Base-by-base conservation (phyloP, 2,797 vertebrate genomes). In the Chelon labrosus region DNA sequence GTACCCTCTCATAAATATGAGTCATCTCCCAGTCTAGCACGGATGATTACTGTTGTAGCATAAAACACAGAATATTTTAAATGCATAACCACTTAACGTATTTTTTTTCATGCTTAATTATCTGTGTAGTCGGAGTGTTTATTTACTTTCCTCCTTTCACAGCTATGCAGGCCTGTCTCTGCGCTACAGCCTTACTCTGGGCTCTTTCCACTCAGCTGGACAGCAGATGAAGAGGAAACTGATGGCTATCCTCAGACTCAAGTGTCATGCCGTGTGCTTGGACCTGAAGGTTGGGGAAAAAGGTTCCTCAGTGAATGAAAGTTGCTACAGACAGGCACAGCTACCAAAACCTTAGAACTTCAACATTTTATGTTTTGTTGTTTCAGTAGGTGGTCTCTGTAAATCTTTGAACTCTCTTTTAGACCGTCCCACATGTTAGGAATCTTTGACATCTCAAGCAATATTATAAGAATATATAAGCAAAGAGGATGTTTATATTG, bases 131-230 rank as follows among this genome's bases (percentile, higher is more conserved):
- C 12, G 4, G 31, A 12, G 20, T 50, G 12, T 44, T 61, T 13
- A 52, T 0, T 49, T 10, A 1, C 2, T 54, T 39, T 50, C 22
- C n/a, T n/a, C 65, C 16, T 65, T 10, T 59, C 10, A 3, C 89
- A 99, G 97, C 63, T 99, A 97, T 0, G 87, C 93, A 0, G 92
- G 77, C 69, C 95, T 96, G 38, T 97, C 97, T 7, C 90, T 99
- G 81, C 95, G 94, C 73, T 94, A 95, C 79, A 98, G 97, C 71
- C 92, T 99, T 25, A 93, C 95, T 54, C 90, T 97, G 77, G 93
- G 93, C 67, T 94, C 90, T 20, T 83, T 88, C 83, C 66, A 67
- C 74, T 91, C 81, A 57, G 87, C 96, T 0, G 96, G 97, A 19
- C 85, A 92, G 68, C 94, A 88, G 67, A 95, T 99, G 96, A 96